Percentiles rank a stretch among this genome's conserved stretches.
phyloP scores from a whole-genome alignment of 2,113 vertebrate genomes.

The Heteronetta atricapilla region DNA sequence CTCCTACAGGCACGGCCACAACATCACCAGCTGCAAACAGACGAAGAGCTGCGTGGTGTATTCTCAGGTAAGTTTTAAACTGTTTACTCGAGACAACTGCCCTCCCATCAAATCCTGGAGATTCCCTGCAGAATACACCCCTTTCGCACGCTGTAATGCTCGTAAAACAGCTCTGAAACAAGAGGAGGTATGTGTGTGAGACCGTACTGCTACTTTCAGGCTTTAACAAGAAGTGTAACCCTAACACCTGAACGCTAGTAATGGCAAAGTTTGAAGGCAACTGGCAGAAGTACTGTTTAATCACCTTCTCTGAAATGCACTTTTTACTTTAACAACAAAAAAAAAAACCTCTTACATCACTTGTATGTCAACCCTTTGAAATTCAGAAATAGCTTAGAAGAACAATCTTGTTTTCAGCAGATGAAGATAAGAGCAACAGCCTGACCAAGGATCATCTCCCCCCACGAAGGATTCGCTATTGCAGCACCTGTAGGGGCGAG shows the following conservation, averaged over 20 bases:
- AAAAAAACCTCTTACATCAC: background rate
- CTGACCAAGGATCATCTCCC: no score
- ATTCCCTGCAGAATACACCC: background rate
- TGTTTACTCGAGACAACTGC: background rate
- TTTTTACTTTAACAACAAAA: background rate
- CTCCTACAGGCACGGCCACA: background rate
- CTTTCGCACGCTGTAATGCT: background rate
- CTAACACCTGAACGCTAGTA: background rate
- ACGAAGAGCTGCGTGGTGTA: accelerated
- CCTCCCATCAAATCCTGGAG: background rate
- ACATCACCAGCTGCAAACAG: background rate
- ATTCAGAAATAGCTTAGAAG: background rate
- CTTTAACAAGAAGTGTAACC: no score
- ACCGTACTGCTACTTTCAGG: background rate
- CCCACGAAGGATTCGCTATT: no score
- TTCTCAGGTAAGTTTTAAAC: background rate
- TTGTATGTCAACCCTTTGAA: background rate
- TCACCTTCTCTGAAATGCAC: background rate
- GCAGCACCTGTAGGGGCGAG: accelerated
- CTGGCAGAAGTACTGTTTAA: background rate
- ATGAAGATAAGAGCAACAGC: background rate
- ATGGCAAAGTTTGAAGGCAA: background rate
- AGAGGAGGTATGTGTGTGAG: background rate
- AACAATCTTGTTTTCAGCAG: background rate
- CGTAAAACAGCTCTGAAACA: background rate